Evolutionary conservation across 2,888 invertebrate genomes (phyloP).

Genomic region (Sceliomorpha sp.): DNA sequence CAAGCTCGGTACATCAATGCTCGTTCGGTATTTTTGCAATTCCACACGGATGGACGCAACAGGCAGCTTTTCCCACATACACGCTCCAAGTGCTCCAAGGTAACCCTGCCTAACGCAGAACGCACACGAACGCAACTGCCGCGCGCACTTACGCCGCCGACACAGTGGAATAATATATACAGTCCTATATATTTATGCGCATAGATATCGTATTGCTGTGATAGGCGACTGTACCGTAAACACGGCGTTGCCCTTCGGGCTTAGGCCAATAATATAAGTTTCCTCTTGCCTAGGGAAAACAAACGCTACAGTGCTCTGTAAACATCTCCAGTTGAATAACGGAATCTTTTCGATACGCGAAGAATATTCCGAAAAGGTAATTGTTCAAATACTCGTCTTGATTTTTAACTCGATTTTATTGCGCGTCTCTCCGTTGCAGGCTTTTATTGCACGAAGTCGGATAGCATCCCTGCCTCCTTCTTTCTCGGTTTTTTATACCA

Average conservation of each 20-base stretch:
- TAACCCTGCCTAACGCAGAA: slow-evolving; percentile 49
- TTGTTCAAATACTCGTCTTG: too few relatives aligned
- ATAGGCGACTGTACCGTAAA: slow-evolving; percentile 55
- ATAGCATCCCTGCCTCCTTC: too few relatives aligned
- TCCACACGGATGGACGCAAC: slow-evolving; percentile 71
- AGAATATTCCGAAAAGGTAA: too few relatives aligned
- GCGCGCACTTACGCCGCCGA: slow-evolving; percentile 26
- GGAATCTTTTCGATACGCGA: slow-evolving; percentile 9
- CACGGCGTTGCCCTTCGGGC: slow-evolving; percentile 51
- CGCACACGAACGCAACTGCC: slow-evolving; percentile 37
- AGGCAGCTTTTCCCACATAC: slow-evolving; percentile 72
- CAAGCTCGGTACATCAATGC: slow-evolving; percentile 55
- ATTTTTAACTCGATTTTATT: too few relatives aligned
- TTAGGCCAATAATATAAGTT: slow-evolving; percentile 53
- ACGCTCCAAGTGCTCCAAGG: slow-evolving; percentile 53
- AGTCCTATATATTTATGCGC: slow-evolving; percentile 57
- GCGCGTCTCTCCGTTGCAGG: too few relatives aligned
- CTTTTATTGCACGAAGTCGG: too few relatives aligned
- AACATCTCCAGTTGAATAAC: slow-evolving; percentile 27
- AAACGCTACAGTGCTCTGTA: slow-evolving; percentile 36
- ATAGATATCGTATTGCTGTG: slow-evolving; percentile 58
- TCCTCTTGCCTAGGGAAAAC: slow-evolving; percentile 29
- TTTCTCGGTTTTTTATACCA: too few relatives aligned
- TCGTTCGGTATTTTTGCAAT: slow-evolving; percentile 71
- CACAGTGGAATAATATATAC: slow-evolving; percentile 49